Conservation (phyloP, 64 coral and sea anemone species). For the Montipora capricornis region DNA sequence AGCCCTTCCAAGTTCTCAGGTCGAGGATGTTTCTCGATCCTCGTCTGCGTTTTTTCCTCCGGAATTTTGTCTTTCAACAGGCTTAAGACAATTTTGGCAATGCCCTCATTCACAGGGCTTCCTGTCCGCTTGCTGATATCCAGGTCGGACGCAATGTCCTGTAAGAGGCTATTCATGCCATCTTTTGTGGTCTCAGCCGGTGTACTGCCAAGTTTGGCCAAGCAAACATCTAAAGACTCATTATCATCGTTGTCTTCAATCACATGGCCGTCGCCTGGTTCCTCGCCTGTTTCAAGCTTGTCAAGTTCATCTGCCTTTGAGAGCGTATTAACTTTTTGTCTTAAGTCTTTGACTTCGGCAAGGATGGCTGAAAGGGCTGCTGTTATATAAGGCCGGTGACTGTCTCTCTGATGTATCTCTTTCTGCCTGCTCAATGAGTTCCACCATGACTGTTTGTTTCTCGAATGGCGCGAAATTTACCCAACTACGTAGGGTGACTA, state of each 20-base stretch:
- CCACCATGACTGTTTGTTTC: background rate
- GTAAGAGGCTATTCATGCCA: background rate
- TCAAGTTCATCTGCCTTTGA: background rate
- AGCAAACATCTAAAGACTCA: background rate
- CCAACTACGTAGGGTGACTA: background rate
- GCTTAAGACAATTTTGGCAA: background rate
- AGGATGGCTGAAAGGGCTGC: background rate
- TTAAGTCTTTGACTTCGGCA: background rate
- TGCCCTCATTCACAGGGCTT: background rate
- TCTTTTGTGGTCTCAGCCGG: background rate
- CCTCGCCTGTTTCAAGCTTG: background rate
- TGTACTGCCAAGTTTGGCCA: background rate
- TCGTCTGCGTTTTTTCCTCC: background rate
- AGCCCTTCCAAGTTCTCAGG: background rate
- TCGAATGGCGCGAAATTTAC: background rate
- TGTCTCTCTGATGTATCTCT: background rate
- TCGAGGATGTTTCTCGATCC: background rate
- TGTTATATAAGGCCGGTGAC: background rate
- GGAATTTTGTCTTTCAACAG: conserved; percentile 18
- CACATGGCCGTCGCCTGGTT: background rate
- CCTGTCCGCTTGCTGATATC: conserved; percentile 30
- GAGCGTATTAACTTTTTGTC: background rate
- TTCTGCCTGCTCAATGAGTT: background rate
- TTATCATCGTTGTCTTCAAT: background rate
- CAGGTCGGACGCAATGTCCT: conserved; percentile 6